Percentiles rank a stretch among this genome's conserved stretches.
phyloP scores from a whole-genome alignment of 2,113 vertebrate species.

The Nannospalax galili region DNA sequence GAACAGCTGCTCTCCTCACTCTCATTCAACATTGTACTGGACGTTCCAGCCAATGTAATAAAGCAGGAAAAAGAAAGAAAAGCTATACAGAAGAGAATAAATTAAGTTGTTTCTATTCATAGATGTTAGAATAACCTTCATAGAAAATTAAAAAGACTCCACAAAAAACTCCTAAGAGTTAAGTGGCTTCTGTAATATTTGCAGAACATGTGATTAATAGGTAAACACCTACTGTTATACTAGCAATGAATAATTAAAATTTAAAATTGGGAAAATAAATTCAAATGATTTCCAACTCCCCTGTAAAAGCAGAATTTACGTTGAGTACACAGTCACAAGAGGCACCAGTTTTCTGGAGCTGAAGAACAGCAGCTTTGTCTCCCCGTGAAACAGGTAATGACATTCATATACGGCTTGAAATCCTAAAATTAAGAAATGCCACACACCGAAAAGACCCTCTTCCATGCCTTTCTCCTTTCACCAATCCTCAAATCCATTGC shows the following conservation, averaged over 20 bases:
- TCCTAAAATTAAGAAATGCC: neutral
- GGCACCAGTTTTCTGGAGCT: neutral
- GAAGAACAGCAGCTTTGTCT: neutral
- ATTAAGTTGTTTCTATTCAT: neutral
- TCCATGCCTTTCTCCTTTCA: neutral
- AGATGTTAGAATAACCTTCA: neutral
- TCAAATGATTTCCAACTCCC: neutral
- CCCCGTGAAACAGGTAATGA: neutral
- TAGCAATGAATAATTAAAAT: conserved; percentile 16
- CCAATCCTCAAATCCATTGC: neutral
- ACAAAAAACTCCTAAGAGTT: neutral
- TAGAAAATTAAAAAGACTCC: neutral
- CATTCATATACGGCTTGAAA: neutral
- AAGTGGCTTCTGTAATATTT: neutral
- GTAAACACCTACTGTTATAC: neutral
- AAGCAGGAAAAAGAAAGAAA: conserved; percentile 49
- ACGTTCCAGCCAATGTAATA: neutral
- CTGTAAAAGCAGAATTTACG: conserved; percentile 8
- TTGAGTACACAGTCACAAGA: neutral
- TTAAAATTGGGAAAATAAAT: neutral
- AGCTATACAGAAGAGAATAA: neutral
- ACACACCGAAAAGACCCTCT: neutral
- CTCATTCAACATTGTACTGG: neutral
- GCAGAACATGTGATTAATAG: neutral
- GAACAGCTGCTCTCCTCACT: neutral